Evolutionary conservation across 2,113 vertebrate genomes (phyloP).

Genomic region (Crypturellus undulatus): DNA sequence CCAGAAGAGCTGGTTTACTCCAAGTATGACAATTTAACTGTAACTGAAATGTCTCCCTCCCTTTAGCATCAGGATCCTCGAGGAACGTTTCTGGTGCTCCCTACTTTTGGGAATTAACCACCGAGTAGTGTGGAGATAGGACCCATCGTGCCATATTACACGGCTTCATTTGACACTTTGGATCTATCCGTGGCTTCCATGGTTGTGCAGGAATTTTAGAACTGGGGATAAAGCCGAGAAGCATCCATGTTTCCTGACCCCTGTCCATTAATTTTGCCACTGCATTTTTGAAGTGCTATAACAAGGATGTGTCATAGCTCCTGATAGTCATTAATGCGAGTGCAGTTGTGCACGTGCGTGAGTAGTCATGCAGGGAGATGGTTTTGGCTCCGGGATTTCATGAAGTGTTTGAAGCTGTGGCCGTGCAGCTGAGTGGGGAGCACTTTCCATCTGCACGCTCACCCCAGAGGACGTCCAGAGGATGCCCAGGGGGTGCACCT

Average conservation of each 20-base stretch:
- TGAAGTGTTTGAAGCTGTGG: constrained; percentile 3
- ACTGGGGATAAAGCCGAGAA: neutral
- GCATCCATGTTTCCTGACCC: neutral
- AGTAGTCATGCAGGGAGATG: neutral
- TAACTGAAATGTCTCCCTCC: neutral
- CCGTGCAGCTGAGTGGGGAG: neutral
- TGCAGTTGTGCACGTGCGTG: neutral
- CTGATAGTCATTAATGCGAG: constrained; percentile 14
- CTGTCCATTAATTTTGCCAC: neutral
- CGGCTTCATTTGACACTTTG: neutral
- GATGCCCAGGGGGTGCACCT: neutral
- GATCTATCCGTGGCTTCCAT: accelerated
- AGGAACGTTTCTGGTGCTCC: neutral
- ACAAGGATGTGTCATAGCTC: neutral
- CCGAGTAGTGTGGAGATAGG: neutral
- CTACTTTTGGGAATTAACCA: neutral
- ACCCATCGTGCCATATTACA: neutral
- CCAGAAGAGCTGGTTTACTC: constrained; percentile 19
- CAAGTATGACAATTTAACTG: neutral
- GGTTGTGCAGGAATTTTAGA: neutral
- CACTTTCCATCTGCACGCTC: neutral
- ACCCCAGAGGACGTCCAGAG: neutral
- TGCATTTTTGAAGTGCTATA: neutral
- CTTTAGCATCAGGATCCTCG: neutral
- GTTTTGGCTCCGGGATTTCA: neutral